Evolutionary conservation across 35 echinoderm and acorn worm genomes (phyloP).

Genomic region (Patiria miniata): DNA sequence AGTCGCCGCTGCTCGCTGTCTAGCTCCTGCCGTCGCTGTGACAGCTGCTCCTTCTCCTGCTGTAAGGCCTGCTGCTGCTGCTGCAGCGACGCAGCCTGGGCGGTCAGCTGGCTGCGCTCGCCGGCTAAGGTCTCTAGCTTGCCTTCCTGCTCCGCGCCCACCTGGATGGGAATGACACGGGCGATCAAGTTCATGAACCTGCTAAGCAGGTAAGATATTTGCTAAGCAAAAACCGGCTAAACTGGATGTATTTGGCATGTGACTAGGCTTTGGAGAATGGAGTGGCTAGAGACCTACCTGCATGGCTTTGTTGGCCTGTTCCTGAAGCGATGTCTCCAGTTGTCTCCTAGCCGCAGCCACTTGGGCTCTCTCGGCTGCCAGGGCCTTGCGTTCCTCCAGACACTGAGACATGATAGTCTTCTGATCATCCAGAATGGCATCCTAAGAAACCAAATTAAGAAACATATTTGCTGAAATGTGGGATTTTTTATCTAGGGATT

Average conservation of each 20-base stretch:
- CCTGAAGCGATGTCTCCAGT: conserved; percentile 58
- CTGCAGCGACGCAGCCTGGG: conserved; percentile 37
- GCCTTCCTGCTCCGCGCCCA: conserved; percentile 84
- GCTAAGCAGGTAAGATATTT: not conserved
- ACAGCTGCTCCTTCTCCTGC: conserved; percentile 54
- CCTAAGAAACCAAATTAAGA: conserved; percentile 39
- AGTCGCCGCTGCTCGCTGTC: conserved; percentile 69
- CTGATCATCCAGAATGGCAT: conserved; percentile 77
- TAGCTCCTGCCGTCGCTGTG: conserved; percentile 43
- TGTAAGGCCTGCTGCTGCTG: conserved; percentile 53
- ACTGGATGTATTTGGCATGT: not conserved
- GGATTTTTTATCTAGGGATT: too few relatives aligned
- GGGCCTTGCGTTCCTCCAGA: conserved; percentile 78
- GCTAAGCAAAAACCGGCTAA: not conserved
- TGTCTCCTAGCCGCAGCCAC: conserved; percentile 66
- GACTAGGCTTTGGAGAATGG: not conserved
- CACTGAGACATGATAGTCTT: conserved; percentile 76
- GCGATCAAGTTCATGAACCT: not conserved
- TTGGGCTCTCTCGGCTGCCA: conserved; percentile 81
- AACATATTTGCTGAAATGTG: too few relatives aligned
- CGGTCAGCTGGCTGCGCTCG: conserved; percentile 65
- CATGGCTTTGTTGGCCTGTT: conserved; percentile 58
- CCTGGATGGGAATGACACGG: conserved; percentile 22
- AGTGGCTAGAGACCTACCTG: too few relatives aligned
- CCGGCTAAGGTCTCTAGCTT: conserved; percentile 53